Conservation (phyloP, 2,113 vertebrate genomes). For the Cebidichthys violaceus region DNA sequence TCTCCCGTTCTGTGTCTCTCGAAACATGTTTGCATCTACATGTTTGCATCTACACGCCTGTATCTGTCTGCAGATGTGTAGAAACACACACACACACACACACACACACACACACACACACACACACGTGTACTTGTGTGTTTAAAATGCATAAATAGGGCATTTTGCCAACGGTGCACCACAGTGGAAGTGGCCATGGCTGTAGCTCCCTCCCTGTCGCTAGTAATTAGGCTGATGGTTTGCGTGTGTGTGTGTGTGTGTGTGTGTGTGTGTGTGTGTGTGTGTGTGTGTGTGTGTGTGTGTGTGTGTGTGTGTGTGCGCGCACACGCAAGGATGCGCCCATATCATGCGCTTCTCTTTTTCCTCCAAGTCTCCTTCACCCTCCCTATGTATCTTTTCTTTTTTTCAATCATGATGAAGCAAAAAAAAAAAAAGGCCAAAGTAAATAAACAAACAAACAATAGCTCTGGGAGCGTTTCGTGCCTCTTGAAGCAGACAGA, state of each 20-base stretch:
- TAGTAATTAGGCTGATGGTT: constrained; percentile 77
- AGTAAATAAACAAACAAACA: constrained; percentile 46
- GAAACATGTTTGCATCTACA: constrained; percentile 1
- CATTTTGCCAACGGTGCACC: constrained; percentile 70
- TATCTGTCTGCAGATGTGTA: too few relatives aligned
- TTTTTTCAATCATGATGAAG: constrained; percentile 34
- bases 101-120: too few relatives aligned
- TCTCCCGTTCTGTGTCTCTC: constrained; percentile 26
- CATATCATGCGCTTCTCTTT: constrained; percentile 47
- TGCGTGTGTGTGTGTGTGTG: constrained; percentile 33
- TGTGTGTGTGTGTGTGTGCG: constrained; percentile 17
- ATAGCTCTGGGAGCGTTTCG: constrained; percentile 50
- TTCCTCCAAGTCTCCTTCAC: constrained; percentile 50
- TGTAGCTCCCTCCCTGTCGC: constrained; percentile 71
- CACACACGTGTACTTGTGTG: not conserved
- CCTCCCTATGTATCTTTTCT: constrained; percentile 10
- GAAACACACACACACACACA: too few relatives aligned
- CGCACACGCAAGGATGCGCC: not conserved
- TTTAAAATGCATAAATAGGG: constrained; percentile 66
- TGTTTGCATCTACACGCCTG: not conserved
- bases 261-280: constrained; percentile 15
- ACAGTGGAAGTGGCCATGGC: constrained; percentile 69
- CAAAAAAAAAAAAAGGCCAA: constrained; percentile 13
- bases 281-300: constrained; percentile 31
- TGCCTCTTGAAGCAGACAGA: constrained; percentile 40